These are phyloP conservation scores for Microplitis demolitor DNA, from an alignment of 1,140 invertebrate species.

Conservation along the genomic window DNA sequence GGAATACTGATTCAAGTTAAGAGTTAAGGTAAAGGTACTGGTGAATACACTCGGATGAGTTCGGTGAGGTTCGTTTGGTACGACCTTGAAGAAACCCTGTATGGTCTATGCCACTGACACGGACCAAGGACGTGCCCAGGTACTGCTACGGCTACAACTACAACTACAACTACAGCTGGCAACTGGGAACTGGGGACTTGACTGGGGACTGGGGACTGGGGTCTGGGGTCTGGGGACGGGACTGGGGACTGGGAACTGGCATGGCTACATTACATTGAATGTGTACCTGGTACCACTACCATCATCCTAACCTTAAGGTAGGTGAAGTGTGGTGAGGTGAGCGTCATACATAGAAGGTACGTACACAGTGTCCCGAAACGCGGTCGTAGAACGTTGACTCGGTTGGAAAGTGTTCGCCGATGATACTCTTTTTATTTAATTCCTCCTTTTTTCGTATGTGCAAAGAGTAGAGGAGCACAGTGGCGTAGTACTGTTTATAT, in stretches of 20 bases:
- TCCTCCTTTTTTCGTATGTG: constrained; percentile 6
- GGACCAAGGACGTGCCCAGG: constrained; percentile 58
- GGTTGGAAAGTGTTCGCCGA: constrained; percentile 22
- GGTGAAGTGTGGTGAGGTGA: neutral
- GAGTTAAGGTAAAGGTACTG: neutral
- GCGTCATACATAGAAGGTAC: neutral
- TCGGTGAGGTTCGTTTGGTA: constrained; percentile 42
- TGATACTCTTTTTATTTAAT: constrained; percentile 13
- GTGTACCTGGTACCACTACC: too few relatives aligned
- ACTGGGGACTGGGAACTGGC: too few relatives aligned
- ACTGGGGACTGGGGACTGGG: too few relatives aligned
- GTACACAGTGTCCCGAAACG: constrained; percentile 56
- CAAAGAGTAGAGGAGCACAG: constrained; percentile 4
- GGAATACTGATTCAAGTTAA: neutral
- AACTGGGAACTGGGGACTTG: too few relatives aligned
- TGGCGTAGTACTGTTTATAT: constrained; percentile 17
- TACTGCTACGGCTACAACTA: constrained; percentile 19
- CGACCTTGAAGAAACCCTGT: constrained; percentile 62
- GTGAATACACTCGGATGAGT: constrained; percentile 39
- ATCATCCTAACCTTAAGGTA: too few relatives aligned
- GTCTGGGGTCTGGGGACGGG: too few relatives aligned
- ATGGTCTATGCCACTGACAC: constrained; percentile 63
- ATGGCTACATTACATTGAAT: constrained; percentile 5
- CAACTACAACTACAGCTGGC: neutral
- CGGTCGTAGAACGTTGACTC: constrained; percentile 55